Evolutionary conservation across 2,888 invertebrate genomes (phyloP).

Genomic region (Diadegma fenestrale): DNA sequence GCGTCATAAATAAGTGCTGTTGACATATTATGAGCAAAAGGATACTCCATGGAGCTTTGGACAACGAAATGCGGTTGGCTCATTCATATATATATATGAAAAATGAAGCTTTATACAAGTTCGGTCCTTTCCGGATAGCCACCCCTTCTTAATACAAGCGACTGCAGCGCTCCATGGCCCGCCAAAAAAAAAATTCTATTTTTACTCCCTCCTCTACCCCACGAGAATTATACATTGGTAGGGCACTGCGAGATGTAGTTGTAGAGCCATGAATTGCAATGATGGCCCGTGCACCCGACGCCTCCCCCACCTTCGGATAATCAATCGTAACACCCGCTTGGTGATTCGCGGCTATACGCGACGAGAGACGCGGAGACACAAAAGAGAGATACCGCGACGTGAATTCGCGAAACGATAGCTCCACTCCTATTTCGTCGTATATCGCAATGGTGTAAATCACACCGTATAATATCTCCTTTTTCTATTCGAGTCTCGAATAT

Average conservation of each 20-base stretch:
- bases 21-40: not conserved
- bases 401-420: constrained; percentile 59
- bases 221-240: constrained; percentile 83
- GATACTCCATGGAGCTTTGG: not conserved
- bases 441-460: not conserved
- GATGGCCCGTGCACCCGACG: constrained; percentile 82
- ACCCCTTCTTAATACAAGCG: constrained; percentile 68
- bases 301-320: constrained; percentile 81
- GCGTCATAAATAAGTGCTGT: not conserved
- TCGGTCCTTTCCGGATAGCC: constrained; percentile 36
- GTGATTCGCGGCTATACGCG: constrained; percentile 76
- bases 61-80: not conserved
- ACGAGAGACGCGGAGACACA: constrained; percentile 67
- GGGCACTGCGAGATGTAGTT: constrained; percentile 80
- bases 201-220: constrained; percentile 77
- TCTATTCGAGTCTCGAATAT: not conserved
- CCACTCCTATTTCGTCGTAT: constrained; percentile 3
- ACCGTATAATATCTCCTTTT: not conserved
- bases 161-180: constrained; percentile 81
- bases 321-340: constrained; percentile 84
- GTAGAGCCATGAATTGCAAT: constrained; percentile 84
- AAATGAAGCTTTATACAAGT: constrained; percentile 15
- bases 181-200: constrained; percentile 83
- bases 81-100: not conserved
- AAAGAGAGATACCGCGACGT: constrained; percentile 67